phyloP scores from a whole-genome alignment of 2,888 invertebrate species.

The Isoperla grammatica region DNA sequence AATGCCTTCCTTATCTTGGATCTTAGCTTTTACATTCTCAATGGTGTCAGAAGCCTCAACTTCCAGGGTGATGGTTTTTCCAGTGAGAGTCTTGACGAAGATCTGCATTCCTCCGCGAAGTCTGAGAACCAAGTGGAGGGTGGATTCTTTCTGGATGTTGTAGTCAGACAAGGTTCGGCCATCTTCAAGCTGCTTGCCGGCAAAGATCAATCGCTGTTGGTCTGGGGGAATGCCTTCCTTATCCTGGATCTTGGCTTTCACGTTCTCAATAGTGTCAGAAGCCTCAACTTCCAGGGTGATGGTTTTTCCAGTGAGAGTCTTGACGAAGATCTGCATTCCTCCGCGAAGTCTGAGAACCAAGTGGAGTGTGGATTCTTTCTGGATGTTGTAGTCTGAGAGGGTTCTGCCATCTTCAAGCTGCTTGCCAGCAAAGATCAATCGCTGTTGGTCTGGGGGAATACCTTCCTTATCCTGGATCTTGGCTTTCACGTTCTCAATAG shows the following conservation, averaged over 20 bases:
- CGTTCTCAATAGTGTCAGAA: conserved; percentile 59
- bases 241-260: conserved; percentile 55
- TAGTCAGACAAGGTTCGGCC: conserved; percentile 82
- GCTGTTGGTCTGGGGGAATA: conserved; percentile 56
- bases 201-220: conserved; percentile 45
- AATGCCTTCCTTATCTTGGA: conserved; percentile 48
- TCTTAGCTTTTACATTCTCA: conserved; percentile 48
- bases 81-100: conserved; percentile 49
- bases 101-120: conserved; percentile 58
- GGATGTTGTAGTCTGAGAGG: conserved; percentile 57
- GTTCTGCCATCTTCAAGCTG: conserved; percentile 58
- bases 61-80: conserved; percentile 48
- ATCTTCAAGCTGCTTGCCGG: conserved; percentile 46
- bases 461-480: conserved; percentile 55
- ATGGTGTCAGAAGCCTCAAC: conserved; percentile 51
- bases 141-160: conserved; percentile 77
- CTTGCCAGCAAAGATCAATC: conserved; percentile 56
- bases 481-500: conserved; percentile 56
- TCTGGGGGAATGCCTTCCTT: conserved; percentile 49
- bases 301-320: conserved; percentile 46
- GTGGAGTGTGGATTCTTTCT: conserved; percentile 55
- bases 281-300: conserved; percentile 48
- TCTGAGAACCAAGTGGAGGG: conserved; percentile 48
- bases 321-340: conserved; percentile 50
- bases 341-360: conserved; percentile 49